Percentiles rank a stretch among this genome's conserved stretches.
Conservation (phyloP, 1,140 invertebrate genomes). For the Parasteatoda tepidariorum region DNA sequence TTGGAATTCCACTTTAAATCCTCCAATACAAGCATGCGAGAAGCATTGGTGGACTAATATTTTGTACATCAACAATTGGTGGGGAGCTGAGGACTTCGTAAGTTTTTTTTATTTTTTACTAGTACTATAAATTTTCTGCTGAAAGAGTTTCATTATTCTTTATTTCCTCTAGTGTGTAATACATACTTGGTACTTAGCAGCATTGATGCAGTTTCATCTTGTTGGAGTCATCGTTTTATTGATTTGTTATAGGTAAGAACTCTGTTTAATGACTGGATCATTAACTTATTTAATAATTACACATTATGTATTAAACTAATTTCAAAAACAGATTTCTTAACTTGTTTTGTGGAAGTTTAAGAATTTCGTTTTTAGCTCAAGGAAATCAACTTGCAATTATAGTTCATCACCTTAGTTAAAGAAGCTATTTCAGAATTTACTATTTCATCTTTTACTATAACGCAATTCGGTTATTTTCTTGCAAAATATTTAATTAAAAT, state of each 20-base stretch:
- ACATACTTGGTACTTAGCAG: conserved; percentile 60
- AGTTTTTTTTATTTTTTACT: neutral
- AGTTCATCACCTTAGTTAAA: too few species aligned
- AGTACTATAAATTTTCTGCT: neutral
- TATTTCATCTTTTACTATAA: too few species aligned
- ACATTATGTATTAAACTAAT: too few species aligned
- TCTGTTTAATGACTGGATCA: too few species aligned
- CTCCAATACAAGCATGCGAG: conserved; percentile 35
- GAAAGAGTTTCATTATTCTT: neutral
- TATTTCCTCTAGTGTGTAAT: conserved; percentile 49
- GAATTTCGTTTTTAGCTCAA: too few species aligned
- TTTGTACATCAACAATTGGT: conserved; percentile 77
- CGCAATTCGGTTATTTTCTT: too few species aligned
- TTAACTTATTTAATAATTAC: too few species aligned
- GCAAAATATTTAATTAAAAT: too few species aligned
- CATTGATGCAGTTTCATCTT: conserved; percentile 59
- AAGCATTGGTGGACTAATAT: conserved; percentile 62
- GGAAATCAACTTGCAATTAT: too few species aligned
- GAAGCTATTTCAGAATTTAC: too few species aligned
- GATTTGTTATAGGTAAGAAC: conserved; percentile 50
- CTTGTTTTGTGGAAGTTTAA: too few species aligned
- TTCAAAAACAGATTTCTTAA: too few species aligned
- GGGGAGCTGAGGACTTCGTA: conserved; percentile 72
- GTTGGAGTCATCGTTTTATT: conserved; percentile 32
- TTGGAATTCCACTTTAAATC: conserved; percentile 57